These are phyloP conservation scores for Perca schrenkii DNA, from an alignment of 2,113 vertebrate species.

Conservation along the genomic window DNA sequence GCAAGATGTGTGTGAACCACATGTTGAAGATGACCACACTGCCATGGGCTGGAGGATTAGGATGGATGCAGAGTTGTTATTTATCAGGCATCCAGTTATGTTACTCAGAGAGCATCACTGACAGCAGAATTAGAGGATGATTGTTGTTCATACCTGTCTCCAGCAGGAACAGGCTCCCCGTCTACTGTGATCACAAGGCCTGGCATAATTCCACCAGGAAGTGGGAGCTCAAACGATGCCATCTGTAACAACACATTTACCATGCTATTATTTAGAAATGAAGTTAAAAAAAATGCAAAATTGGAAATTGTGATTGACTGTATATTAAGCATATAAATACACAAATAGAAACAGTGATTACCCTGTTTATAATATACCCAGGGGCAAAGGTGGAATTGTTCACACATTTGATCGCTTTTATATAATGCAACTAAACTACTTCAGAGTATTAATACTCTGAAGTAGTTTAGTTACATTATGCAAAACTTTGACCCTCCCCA, in stretches of 20 bases:
- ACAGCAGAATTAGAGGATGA: neutral
- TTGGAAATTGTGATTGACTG: neutral
- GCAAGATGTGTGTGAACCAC: too few relatives aligned
- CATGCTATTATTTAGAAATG: neutral
- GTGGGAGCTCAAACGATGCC: slow-evolving; percentile 81
- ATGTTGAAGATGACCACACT: neutral
- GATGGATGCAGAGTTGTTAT: neutral
- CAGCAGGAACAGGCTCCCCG: slow-evolving; percentile 80
- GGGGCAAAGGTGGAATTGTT: neutral
- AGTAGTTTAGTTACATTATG: neutral
- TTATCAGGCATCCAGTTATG: neutral
- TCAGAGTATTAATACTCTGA: neutral
- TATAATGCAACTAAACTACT: too few relatives aligned
- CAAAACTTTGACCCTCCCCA: slow-evolving; percentile 51
- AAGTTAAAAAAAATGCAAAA: neutral
- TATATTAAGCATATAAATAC: slow-evolving; percentile 33
- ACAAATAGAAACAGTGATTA: slow-evolving; percentile 3
- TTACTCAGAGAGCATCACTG: neutral
- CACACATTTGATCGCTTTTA: slow-evolving; percentile 17
- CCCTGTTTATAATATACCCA: neutral
- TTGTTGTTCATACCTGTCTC: slow-evolving; percentile 72
- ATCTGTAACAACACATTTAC: slow-evolving; percentile 68
- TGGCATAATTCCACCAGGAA: slow-evolving; percentile 84
- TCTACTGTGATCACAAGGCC: slow-evolving; percentile 83
- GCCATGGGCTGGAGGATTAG: neutral